phyloP scores from a whole-genome alignment of 2,797 vertebrate genomes.

The Aselliscus stoliczkanus region DNA sequence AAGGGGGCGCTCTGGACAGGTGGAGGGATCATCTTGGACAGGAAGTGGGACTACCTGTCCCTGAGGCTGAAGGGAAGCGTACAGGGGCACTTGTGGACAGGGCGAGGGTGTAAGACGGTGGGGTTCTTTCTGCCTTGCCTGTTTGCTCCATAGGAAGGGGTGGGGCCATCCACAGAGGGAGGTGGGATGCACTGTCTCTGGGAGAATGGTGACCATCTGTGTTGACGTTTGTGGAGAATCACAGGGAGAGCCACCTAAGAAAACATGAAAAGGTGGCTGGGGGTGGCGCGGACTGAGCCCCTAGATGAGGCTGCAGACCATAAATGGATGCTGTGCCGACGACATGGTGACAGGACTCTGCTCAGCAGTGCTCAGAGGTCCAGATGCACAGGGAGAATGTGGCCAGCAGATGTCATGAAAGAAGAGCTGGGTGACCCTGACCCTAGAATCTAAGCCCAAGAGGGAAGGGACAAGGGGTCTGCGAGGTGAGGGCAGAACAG shows the following conservation, averaged over 20 bases:
- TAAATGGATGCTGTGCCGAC: neutral
- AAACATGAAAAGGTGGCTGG: neutral
- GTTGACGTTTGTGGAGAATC: neutral
- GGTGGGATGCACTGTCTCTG: neutral
- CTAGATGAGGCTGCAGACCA: neutral
- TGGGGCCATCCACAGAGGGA: neutral
- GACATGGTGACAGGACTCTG: accelerated
- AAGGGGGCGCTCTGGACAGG: neutral
- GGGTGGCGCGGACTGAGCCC: neutral
- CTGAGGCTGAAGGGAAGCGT: neutral
- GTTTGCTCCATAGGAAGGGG: neutral
- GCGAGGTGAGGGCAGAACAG: too few relatives aligned
- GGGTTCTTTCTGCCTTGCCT: neutral
- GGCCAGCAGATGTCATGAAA: neutral
- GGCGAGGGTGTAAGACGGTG: neutral
- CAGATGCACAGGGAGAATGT: neutral
- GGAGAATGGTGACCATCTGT: neutral
- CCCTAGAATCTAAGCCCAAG: neutral
- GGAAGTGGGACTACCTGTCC: neutral
- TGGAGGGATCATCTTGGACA: neutral
- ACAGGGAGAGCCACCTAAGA: neutral
- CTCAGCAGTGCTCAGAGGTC: neutral
- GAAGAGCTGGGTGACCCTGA: neutral
- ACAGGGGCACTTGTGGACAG: neutral
- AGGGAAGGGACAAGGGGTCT: neutral